Percentiles rank a stretch among this genome's conserved stretches.
Conservation (phyloP, 2,888 invertebrate genomes). For the Caenorhabditis imperialis region DNA sequence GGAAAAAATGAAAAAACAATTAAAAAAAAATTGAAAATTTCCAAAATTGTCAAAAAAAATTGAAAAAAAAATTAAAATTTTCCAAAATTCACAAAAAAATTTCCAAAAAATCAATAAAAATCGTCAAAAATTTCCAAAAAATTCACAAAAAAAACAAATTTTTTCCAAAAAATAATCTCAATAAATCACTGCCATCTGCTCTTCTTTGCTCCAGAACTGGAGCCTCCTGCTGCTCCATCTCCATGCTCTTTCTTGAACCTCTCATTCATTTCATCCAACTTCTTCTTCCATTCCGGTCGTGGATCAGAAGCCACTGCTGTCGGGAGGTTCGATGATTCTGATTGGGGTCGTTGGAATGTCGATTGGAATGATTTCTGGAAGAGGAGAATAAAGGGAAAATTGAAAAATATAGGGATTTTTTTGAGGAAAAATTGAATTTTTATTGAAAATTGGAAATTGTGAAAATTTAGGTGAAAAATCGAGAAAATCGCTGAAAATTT, state of each 20-base stretch:
- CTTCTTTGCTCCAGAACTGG: conserved; percentile 18
- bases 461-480: too few relatives aligned
- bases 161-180: too few relatives aligned
- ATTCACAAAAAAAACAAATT: neutral
- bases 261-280: conserved; percentile 65
- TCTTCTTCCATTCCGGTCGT: conserved; percentile 71
- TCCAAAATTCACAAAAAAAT: too few relatives aligned
- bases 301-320: conserved; percentile 62
- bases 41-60: conserved; percentile 1
- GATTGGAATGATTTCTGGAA: conserved; percentile 59
- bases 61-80: too few relatives aligned
- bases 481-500: neutral
- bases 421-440: too few relatives aligned
- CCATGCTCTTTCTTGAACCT: conserved; percentile 31
- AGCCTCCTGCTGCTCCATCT: neutral
- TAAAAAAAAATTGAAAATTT: neutral
- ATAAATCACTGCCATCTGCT: conserved; percentile 52
- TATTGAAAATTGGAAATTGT: too few relatives aligned
- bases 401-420: too few relatives aligned
- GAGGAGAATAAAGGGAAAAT: too few relatives aligned
- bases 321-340: conserved; percentile 39
- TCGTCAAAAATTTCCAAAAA: neutral
- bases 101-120: neutral
- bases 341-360: conserved; percentile 52
- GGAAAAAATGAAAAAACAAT: conserved; percentile 2